A percentile compares a stretch with the other conserved stretches of the same genome.
Evolutionary conservation across 2,888 invertebrate species (phyloP).

Genomic region (Tetheella fluctuosa): DNA sequence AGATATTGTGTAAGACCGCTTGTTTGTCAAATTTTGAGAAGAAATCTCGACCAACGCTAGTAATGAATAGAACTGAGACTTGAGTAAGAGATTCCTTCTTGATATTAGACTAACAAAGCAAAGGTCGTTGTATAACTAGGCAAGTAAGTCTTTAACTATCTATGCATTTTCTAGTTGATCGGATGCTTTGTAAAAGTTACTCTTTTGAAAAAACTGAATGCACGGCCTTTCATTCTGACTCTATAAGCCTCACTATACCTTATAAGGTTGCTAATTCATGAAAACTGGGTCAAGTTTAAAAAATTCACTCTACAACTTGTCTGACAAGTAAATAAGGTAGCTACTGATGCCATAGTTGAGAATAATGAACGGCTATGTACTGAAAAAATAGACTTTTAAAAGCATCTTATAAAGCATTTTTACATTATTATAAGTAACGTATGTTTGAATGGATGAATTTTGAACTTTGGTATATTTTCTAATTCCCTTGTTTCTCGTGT

Average conservation of each 20-base stretch:
- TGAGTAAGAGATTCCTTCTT: slow-evolving; percentile 57
- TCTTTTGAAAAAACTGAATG: neutral
- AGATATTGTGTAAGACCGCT: slow-evolving; percentile 67
- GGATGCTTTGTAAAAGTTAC: slow-evolving; percentile 65
- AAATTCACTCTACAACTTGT: slow-evolving; percentile 22
- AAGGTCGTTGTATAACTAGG: slow-evolving; percentile 65
- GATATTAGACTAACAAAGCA: slow-evolving; percentile 48
- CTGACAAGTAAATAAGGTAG: slow-evolving; percentile 21
- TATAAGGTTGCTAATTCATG: neutral
- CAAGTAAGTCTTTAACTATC: slow-evolving; percentile 64
- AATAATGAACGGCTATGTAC: neutral
- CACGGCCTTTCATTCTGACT: neutral
- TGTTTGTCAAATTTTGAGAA: slow-evolving; percentile 59
- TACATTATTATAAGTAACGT: slow-evolving; percentile 41
- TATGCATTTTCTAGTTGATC: slow-evolving; percentile 68
- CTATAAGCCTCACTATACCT: neutral
- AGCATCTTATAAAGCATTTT: slow-evolving; percentile 53
- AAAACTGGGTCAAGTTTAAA: slow-evolving; percentile 13
- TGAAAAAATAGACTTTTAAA: slow-evolving; percentile 35
- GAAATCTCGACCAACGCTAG: slow-evolving; percentile 47
- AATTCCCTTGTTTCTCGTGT: slow-evolving; percentile 57
- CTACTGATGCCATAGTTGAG: slow-evolving; percentile 20
- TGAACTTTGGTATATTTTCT: slow-evolving; percentile 54
- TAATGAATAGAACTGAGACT: neutral
- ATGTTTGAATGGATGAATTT: slow-evolving; percentile 69